Conservation (phyloP, 2,113 vertebrate species). For the Ammodytes dubius region DNA sequence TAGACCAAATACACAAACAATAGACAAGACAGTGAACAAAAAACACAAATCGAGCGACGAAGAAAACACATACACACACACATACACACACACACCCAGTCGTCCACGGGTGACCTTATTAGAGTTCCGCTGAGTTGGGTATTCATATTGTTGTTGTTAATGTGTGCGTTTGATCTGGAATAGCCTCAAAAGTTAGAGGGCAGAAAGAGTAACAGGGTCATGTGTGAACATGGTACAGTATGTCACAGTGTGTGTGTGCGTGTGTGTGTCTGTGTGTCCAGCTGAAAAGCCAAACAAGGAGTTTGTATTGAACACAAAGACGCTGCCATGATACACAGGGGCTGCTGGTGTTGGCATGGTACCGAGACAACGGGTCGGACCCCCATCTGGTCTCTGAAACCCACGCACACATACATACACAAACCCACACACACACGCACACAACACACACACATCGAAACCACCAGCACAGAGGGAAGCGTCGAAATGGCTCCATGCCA, state of each 20-base stretch:
- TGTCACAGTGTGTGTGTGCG: conserved; percentile 9
- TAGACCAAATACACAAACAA: neutral
- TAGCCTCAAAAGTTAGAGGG: neutral
- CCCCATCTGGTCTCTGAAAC: conserved; percentile 73
- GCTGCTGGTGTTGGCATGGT: conserved; percentile 66
- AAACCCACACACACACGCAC: neutral
- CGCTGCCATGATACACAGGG: conserved; percentile 57
- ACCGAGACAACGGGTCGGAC: conserved; percentile 66
- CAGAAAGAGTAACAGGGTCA: conserved; percentile 7
- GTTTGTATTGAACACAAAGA: conserved; percentile 65
- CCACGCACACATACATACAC: conserved; percentile 28
- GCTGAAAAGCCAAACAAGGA: conserved; percentile 44
- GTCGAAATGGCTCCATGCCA: conserved; percentile 68
- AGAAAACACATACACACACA: neutral
- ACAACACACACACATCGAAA: conserved; percentile 16
- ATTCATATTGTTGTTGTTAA: too few species aligned
- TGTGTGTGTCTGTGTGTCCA: neutral
- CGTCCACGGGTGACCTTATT: conserved; percentile 20
- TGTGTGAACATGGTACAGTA: conserved; percentile 9
- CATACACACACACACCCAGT: neutral
- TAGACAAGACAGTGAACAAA: neutral
- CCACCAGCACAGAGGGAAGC: conserved; percentile 52
- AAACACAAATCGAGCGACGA: neutral
- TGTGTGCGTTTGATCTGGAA: conserved; percentile 1
- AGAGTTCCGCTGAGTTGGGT: neutral